These are phyloP conservation scores for Mesorhabditis spiculigera DNA, from an alignment of 2,888 invertebrate genomes.

Conservation along the genomic window DNA sequence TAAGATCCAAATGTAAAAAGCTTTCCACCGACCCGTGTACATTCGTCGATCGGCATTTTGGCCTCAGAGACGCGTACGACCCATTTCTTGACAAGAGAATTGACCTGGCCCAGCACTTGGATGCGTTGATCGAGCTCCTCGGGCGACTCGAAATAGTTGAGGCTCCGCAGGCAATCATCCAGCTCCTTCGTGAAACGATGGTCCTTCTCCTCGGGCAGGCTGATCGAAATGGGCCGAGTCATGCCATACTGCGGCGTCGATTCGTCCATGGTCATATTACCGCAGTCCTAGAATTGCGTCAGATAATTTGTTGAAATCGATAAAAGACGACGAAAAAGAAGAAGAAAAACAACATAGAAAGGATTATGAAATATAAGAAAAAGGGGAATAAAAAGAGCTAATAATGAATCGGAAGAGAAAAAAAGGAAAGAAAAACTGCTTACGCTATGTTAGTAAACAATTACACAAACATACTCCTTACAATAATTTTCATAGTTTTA, in stretches of 20 bases:
- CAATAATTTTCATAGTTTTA: neutral
- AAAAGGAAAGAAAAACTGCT: too few relatives aligned
- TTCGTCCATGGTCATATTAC: neutral
- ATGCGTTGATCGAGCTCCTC: conserved; percentile 51
- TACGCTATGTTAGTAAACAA: too few relatives aligned
- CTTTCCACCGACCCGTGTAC: conserved; percentile 86
- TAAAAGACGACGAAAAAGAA: neutral
- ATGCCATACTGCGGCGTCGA: neutral
- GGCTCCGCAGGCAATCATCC: conserved; percentile 27
- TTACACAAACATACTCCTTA: neutral
- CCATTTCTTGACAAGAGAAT: conserved; percentile 88
- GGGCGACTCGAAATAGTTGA: conserved; percentile 47
- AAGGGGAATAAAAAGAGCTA: too few relatives aligned
- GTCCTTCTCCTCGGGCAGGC: neutral
- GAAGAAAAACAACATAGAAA: too few relatives aligned
- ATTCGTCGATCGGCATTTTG: conserved; percentile 69
- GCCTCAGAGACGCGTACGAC: conserved; percentile 79
- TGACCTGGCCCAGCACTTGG: conserved; percentile 71
- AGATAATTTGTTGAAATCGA: neutral
- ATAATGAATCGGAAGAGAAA: too few relatives aligned
- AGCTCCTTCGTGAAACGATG: conserved; percentile 15
- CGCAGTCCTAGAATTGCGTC: neutral
- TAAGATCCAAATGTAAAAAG: conserved; percentile 99
- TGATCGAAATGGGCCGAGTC: neutral
- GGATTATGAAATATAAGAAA: too few relatives aligned